phyloP scores from a whole-genome alignment of 2,113 vertebrate species.

The Zeus faber region DNA sequence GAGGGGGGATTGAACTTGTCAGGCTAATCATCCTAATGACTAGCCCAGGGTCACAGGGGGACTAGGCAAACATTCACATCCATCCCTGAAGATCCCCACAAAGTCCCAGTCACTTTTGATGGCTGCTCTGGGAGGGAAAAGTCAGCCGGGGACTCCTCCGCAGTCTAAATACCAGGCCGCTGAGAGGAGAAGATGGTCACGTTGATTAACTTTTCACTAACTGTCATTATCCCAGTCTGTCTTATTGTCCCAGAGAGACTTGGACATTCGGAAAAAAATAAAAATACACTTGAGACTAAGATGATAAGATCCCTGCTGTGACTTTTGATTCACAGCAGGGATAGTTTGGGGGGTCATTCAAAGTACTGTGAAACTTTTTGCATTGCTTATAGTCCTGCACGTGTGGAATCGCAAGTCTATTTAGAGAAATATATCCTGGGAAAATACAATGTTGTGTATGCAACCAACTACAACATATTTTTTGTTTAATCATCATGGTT shows the following conservation, averaged over 20 bases:
- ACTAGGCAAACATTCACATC: conserved; percentile 40
- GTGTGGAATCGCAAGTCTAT: conserved; percentile 3
- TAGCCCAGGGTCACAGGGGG: conserved; percentile 39
- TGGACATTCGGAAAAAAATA: conserved; percentile 2
- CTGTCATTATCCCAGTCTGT: conserved; percentile 10
- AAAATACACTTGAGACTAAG: neutral
- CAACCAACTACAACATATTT: conserved; percentile 26
- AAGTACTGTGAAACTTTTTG: conserved; percentile 30
- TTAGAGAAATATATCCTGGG: conserved; percentile 7
- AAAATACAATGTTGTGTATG: conserved; percentile 27
- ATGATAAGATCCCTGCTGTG: conserved; percentile 7
- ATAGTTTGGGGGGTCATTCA: conserved; percentile 19
- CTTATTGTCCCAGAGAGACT: conserved; percentile 20
- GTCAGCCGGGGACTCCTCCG: conserved; percentile 25
- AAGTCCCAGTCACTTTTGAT: conserved; percentile 31
- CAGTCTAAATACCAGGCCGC: conserved; percentile 25
- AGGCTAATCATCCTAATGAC: conserved; percentile 53
- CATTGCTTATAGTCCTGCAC: neutral
- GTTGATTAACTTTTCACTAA: conserved; percentile 49
- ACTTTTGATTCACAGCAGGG: conserved; percentile 1
- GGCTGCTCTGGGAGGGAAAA: neutral
- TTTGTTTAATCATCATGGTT: conserved; percentile 30
- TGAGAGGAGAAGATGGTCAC: conserved; percentile 14
- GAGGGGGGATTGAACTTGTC: conserved; percentile 54
- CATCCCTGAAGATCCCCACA: conserved; percentile 32